Evolutionary conservation across 2,113 vertebrate genomes (phyloP), one percentile per base, ranked within the genome.

Genomic region (Salminus brasiliensis): DNA sequence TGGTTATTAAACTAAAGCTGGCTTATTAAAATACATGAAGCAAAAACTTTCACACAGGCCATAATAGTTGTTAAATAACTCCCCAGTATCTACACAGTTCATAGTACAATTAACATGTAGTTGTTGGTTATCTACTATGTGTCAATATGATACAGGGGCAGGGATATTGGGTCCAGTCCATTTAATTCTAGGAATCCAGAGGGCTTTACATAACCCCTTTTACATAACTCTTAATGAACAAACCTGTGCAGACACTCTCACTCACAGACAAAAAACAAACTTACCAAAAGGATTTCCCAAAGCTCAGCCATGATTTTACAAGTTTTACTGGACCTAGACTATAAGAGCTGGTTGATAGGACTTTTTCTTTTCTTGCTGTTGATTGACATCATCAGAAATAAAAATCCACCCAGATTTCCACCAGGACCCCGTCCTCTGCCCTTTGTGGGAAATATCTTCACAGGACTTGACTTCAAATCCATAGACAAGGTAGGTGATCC

Each of bases 391-490:
- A 43, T 83, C 23, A 82, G n/a, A 43, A 79, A 86, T 66, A 84
- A 89, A 85, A 89, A 23, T 0, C 93, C 91, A 0, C 84, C 76
- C 76, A 80, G 88, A 55, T 95, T 88, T 43, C 95, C 95, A 0
- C 95, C 95, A 0, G 89, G 92, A 9, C 95, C 95, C 0, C 57
- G 65, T 71, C 0, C 81, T 15, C 0, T 95, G 21, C 94, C 95
- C 4, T 77, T 96, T 15, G 0, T 96, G 3, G 93, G 95, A 30
- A 93, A 94, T 57, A 0, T 95, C 0, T 79, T 93, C 8, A 70
- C 84, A 0, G 0, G 89, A 1, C 4, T 87, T 12, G 15, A 74
- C 8, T 82, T 12, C 4, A 65, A 88, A 53, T 70, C 86, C 0
- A 0, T 92, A 34, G 5, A 85, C 9, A 90, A 69, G 92, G 95